Evolutionary conservation across 2,113 vertebrate species (phyloP), one percentile per base, ranked within the genome.

Genomic region (Trematocara nigrifrons): DNA sequence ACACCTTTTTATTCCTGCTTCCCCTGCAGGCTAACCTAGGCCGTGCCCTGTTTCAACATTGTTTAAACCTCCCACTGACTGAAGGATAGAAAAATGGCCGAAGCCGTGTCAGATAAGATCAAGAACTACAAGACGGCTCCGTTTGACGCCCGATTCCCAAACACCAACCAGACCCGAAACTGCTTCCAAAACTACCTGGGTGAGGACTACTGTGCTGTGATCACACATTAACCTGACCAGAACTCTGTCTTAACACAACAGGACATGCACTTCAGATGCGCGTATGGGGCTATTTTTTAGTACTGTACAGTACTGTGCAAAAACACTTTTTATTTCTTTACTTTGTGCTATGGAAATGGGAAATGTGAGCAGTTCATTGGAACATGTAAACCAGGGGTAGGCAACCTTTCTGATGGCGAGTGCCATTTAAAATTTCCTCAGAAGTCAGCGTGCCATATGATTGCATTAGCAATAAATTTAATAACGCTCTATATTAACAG

Each of bases 151-250:
- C 94, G 96, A 1, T 97, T 97, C 88, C 96, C 97, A n/a, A 97
- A 97, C 92, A 95, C 95, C 26, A 97, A 97, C 92, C 97, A 97
- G 94, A 97, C 97, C 57, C 93, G 95, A 81, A 97, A 97, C 95
- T 97, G 97, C 86, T 97, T 85, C 88, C 96, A 97, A 93, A 97
- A 97, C 89, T 97, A 97, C 74, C 69, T 97, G 80, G 97, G 97
- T 97, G 82, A 95, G 91, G 66, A 35, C 31, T 15, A 18, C 3
- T 18, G 9, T 20, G 6, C 49, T 15, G 5, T 10, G 6, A 71
- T 22, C 13, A 40, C n/a, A 51, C 22, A 42, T n/a, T 47, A n/a
- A 79, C 31, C 52, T 16, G 69, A 74, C 15, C 69, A 47, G 40
- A 49, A 47, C 40, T 26, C 40, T 26, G 13, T 57, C 31, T 10